Evolutionary conservation across 2,888 invertebrate genomes (phyloP).

Genomic region (Drosophila sordidapex): DNA sequence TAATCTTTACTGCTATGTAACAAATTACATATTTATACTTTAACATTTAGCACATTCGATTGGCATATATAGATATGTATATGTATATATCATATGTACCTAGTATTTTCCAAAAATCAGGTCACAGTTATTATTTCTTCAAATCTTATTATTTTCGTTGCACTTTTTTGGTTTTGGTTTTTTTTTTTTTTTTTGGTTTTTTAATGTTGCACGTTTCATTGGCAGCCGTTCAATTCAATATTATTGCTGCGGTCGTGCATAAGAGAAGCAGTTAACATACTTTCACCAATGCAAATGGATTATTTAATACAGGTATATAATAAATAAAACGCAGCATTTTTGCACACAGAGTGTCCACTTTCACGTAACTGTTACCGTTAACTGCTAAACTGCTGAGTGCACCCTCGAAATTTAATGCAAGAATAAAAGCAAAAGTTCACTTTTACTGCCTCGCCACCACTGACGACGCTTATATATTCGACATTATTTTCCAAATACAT

Average conservation of each 20-base stretch:
- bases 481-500: slow-evolving; percentile 24
- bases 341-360: slow-evolving; percentile 40
- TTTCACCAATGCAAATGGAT: slow-evolving; percentile 75
- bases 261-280: slow-evolving; percentile 72
- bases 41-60: background rate
- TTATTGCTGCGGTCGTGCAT: slow-evolving; percentile 36
- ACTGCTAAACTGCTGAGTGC: background rate
- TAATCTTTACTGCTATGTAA: slow-evolving; percentile 5
- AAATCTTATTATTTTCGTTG: slow-evolving; percentile 22
- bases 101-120: slow-evolving; percentile 24
- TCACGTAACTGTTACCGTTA: slow-evolving; percentile 55
- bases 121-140: slow-evolving; percentile 13
- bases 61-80: too few relatives aligned
- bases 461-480: slow-evolving; percentile 10
- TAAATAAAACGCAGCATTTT: slow-evolving; percentile 55
- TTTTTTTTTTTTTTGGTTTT: slow-evolving; percentile 14
- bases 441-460: slow-evolving; percentile 13
- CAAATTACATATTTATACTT: slow-evolving; percentile 2
- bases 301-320: slow-evolving; percentile 61
- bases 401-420: slow-evolving; percentile 4
- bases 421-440: slow-evolving; percentile 30
- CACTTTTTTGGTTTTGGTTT: slow-evolving; percentile 26
- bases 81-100: slow-evolving; percentile 8
- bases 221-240: slow-evolving; percentile 49
- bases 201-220: slow-evolving; percentile 51